Base-by-base conservation (phyloP, 2,888 invertebrate species). In the Notocelia uddmanniana region DNA sequence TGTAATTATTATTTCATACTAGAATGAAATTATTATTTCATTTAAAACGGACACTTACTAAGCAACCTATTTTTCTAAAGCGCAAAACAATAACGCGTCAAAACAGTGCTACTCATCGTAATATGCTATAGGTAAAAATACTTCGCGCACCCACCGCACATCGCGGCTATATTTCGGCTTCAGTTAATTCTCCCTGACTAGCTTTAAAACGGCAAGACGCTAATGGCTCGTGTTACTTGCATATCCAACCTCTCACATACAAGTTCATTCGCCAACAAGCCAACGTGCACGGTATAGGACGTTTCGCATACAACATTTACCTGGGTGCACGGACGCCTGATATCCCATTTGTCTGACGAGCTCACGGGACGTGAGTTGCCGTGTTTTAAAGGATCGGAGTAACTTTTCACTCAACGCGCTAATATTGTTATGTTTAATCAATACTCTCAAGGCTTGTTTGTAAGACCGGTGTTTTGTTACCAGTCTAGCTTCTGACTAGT, bases 301-400 rank as follows among this genome's bases (percentile, higher is more conserved):
- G 64, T 26, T 52, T n/a, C 37, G 37, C 64, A 34, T 63, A 21
- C 34, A 31, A 83, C 80, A 83, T 81, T 84, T 80, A 82, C 81
- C 80, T 78, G 83, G 82, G 76, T 85, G 82, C 83, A 76, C 77
- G 74, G 79, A 81, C 79, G 82, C 75, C 75, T 77, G 79, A 78
- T 83, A 87, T 87, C 83, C 81, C 76, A 84, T 87, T 86, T 86
- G 84, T 85, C 85, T 87, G 85, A 84, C 83, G 80, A 83, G 82
- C 81, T 84, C 78, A 54, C 69, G 74, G 74, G 74, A 75, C 74
- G 74, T 74, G 76, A 77, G 76, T 75, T 76, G 45, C 70, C 74
- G 74, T 73, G 76, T 74, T 75, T 77, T 77, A 77, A 79, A 76
- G 78, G 78, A 77, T 75, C 74, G 76, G 73, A 73, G 77, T 76